Percentiles rank a stretch among this genome's conserved stretches.
Conservation (phyloP, 2,888 invertebrate genomes). For the Mimas tiliae region DNA sequence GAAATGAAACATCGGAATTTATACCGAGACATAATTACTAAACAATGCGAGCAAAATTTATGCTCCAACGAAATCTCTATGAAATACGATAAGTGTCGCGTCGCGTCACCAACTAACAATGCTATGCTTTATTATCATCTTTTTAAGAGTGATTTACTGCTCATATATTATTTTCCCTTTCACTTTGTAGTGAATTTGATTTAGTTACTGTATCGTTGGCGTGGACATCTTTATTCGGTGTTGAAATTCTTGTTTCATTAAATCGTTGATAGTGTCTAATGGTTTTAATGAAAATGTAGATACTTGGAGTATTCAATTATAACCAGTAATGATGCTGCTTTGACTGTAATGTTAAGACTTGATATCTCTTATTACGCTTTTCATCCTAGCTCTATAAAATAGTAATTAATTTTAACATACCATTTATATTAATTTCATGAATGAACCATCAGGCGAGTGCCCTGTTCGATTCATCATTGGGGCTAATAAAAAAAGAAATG, state of each 20-base stretch:
- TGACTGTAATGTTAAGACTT: too few relatives aligned
- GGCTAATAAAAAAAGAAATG: too few relatives aligned
- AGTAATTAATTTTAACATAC: too few relatives aligned
- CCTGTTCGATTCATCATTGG: too few relatives aligned
- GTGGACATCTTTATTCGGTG: conserved; percentile 1
- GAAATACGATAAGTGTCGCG: conserved; percentile 53
- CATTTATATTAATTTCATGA: too few relatives aligned
- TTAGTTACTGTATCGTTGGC: conserved; percentile 11
- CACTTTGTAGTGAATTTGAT: conserved; percentile 31
- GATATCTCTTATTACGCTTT: too few relatives aligned
- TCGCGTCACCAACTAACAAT: conserved; percentile 52
- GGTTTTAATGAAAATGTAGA: background rate
- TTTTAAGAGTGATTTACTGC: conserved; percentile 55
- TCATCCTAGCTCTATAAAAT: too few relatives aligned
- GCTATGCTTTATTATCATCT: conserved; percentile 52
- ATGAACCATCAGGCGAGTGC: too few relatives aligned
- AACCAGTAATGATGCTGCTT: too few relatives aligned
- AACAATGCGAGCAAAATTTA: conserved; percentile 58
- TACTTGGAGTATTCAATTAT: too few relatives aligned
- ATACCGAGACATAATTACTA: conserved; percentile 51
- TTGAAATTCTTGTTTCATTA: background rate
- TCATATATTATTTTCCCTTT: conserved; percentile 42
- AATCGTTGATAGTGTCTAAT: background rate
- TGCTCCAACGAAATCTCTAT: conserved; percentile 60
- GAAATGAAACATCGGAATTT: conserved; percentile 40